Conservation (phyloP, 2,888 invertebrate genomes). For the Phoenoteleia sp. region DNA sequence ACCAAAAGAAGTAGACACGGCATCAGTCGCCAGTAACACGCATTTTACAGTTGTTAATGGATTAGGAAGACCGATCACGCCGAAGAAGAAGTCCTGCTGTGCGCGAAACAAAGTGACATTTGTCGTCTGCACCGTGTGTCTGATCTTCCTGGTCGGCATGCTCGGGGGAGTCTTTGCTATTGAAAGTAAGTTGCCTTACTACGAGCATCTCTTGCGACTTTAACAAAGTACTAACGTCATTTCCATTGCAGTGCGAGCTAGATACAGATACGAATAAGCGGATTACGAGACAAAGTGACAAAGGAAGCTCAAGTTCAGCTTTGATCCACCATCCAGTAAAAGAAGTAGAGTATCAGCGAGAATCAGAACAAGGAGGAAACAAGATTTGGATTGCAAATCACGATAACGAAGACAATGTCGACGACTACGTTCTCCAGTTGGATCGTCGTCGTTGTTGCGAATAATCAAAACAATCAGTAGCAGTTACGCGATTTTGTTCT, state of each 20-base stretch:
- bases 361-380: slow-evolving; percentile 42
- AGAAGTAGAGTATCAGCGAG: slow-evolving; percentile 9
- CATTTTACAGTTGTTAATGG: slow-evolving; percentile 96
- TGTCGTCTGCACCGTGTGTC: slow-evolving; percentile 94
- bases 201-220: background rate
- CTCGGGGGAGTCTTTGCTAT: slow-evolving; percentile 93
- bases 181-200: slow-evolving; percentile 91
- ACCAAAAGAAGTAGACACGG: slow-evolving; percentile 89
- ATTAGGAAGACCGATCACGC: slow-evolving; percentile 89
- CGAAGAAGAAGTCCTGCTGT: slow-evolving; percentile 90
- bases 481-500: slow-evolving; percentile 34
- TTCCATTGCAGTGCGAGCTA: slow-evolving; percentile 87
- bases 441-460: slow-evolving; percentile 18
- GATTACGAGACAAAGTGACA: background rate
- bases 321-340: slow-evolving; percentile 27
- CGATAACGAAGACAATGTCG: background rate
- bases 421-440: background rate
- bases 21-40: slow-evolving; percentile 94
- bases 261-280: slow-evolving; percentile 83
- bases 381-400: slow-evolving; percentile 9
- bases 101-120: slow-evolving; percentile 94
- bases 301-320: slow-evolving; percentile 45
- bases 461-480: slow-evolving; percentile 39
- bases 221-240: slow-evolving; percentile 60
- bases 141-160: slow-evolving; percentile 93